Evolutionary conservation across 1,140 invertebrate genomes (phyloP), one percentile per base, ranked within the genome.

Genomic region (Saxidomus purpurata): DNA sequence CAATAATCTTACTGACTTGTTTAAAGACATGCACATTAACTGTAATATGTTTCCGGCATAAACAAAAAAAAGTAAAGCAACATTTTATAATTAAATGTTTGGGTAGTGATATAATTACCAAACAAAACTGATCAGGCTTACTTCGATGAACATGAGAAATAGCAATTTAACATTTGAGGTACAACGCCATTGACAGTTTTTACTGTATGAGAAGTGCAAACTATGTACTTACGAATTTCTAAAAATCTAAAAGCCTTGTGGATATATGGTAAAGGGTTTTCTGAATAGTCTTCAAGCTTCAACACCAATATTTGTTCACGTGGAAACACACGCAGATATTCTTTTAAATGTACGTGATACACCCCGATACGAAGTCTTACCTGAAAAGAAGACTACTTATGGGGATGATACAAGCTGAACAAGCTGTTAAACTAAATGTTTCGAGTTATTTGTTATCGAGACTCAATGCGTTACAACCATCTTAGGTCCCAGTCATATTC

Each of bases 281-380:
- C 15, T 22, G 76, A 49, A 22, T 17, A 79, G 76, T 79, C 76
- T 31, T 79, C 76, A 25, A 52, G 15, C 28, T 79, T 79, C 4
- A 79, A 11, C 28, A 79, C 28, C 38, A 79, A 6, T 8, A 79
- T 49, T 25, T 79, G 76, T 19, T 79, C 22, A 49, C 47, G 38
- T 47, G 76, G 76, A 28, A 79, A 79, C 13, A 79, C 76, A 36
- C 76, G 76, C 4, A 49, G 28, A 47, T 52, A 79, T 36, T 79
- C 76, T 49, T 52, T 17, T 47, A 79, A 25, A 52, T 79, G 76
- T 25, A 79, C 4, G 28, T 79, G 40, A 28, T 79, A 79, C 6
- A 79, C 28, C 3, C 76, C 76, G 22, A 79, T 52, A 11, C 40
- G 76, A 47, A 79, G 25, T 17, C 76, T 25, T 8, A 49, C 25